Base-by-base conservation (phyloP, 2,113 vertebrate genomes). In the Thamnaconus septentrionalis region DNA sequence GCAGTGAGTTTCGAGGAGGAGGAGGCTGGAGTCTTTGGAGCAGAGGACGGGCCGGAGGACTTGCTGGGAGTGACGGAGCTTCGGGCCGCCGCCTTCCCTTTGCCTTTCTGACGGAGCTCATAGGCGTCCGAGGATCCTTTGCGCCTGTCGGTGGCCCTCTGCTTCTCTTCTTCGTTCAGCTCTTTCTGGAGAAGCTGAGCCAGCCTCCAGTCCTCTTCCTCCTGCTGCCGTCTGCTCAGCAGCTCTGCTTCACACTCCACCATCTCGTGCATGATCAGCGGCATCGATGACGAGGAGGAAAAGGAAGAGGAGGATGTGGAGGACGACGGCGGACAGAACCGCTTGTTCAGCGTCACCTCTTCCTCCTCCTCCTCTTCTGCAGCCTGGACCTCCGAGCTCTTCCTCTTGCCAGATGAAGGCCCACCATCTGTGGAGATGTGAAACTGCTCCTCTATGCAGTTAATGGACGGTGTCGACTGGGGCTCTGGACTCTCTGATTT, bases 51-150 rank as follows among this genome's bases (percentile, higher is more conserved):
- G 18, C 12, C 4, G 31, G 2, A 7, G 18, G 52, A 9, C 53
- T 10, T 54, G 3, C 49, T 49, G n/a, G 71, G 39, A 3, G 40
- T 7, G 6, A 3, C 5, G 3, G 45, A 6, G 12, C 8, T 0
- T 18, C 40, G 5, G 12, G 41, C 5, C 7, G 41, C 55, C 31
- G 3, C 53, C 8, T 0, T 4, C 3, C 10, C 40, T 12, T 3
- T 4, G 45, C 8, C 5, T 49, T 81, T 88, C n/a, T 87, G 54
- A 0, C 96, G 92, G 8, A 98, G 90, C 0, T 46, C 88, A 62
- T 98, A 98, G 0, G 86, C 87, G 4, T 94, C 91, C 0, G 89
- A 89, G 42, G 94, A 95, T 3, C 94, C 95, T 82, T 96, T 98
- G 0, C 92, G 87, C 10, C 95, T 71, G 80, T 94, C 85, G 0